Percentiles rank a stretch among this genome's conserved stretches.
phyloP scores from a whole-genome alignment of 2,797 vertebrate genomes.

The Gouania willdenowi region DNA sequence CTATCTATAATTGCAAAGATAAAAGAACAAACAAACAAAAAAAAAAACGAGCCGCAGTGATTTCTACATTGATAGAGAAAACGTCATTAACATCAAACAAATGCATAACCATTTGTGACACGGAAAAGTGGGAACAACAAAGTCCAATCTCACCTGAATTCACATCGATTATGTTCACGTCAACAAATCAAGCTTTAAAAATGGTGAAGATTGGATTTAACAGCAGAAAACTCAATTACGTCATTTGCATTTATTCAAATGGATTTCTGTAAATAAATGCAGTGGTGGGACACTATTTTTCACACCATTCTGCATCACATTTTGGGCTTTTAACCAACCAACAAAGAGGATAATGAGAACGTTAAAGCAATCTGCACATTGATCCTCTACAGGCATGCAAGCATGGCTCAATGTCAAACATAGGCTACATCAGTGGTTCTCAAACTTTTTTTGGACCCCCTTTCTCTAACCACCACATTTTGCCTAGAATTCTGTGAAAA shows the following conservation, averaged over 20 bases:
- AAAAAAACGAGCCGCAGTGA: no score
- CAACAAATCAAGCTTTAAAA: neutral
- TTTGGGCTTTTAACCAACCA: constrained; percentile 48
- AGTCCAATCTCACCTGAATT: constrained; percentile 9
- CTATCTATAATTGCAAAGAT: constrained; percentile 74
- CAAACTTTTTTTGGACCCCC: no score
- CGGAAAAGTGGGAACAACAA: constrained; percentile 22
- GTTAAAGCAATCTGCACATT: constrained; percentile 63
- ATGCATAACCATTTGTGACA: constrained; percentile 33
- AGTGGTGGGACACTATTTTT: constrained; percentile 20
- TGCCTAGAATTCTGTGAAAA: no score
- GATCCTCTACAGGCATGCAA: constrained; percentile 55
- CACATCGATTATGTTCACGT: no score
- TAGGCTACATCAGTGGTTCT: constrained; percentile 66
- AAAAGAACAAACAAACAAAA: no score
- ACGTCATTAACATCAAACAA: constrained; percentile 65
- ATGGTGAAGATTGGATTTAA: constrained; percentile 3
- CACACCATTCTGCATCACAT: constrained; percentile 28
- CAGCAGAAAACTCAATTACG: constrained; percentile 3
- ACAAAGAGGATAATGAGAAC: constrained; percentile 54
- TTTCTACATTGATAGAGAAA: constrained; percentile 75
- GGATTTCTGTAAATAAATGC: constrained; percentile 22
- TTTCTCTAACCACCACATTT: no score
- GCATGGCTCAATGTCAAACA: constrained; percentile 57
- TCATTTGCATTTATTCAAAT: neutral